Conservation (phyloP, 2,888 invertebrate species). For the Synanthedon andrenaeformis region DNA sequence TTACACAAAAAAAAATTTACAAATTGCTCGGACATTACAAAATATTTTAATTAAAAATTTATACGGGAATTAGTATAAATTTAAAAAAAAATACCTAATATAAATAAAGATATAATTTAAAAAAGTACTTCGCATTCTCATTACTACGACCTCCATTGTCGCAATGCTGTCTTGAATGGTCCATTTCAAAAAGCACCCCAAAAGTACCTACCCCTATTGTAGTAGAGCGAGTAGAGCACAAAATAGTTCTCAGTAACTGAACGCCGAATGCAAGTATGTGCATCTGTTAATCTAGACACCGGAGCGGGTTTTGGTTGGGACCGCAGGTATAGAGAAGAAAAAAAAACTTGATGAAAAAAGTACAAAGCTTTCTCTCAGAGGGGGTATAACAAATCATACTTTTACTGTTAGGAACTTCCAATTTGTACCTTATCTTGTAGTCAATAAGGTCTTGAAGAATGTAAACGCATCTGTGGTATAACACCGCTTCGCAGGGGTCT, state of each 20-base stretch:
- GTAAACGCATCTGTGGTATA: conserved; percentile 2
- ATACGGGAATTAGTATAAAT: no score
- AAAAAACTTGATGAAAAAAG: conserved; percentile 33
- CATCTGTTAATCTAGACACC: conserved; percentile 3
- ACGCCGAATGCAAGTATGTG: conserved; percentile 1
- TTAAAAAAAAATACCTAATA: no score
- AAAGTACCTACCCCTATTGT: neutral
- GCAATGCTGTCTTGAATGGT: no score
- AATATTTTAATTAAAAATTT: no score
- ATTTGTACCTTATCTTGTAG: neutral
- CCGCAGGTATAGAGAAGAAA: conserved; percentile 46
- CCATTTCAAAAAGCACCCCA: neutral
- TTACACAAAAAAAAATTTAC: no score
- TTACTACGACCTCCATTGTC: no score
- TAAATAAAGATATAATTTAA: no score
- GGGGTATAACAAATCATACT: conserved; percentile 34
- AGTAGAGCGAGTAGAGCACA: neutral
- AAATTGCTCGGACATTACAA: no score
- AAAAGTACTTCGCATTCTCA: no score
- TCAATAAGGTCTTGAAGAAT: neutral
- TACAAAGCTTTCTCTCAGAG: conserved; percentile 26
- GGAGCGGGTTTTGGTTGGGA: conserved; percentile 32
- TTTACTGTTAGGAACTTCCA: conserved; percentile 9
- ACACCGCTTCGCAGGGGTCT: conserved; percentile 42
- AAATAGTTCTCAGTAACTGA: neutral